Base-by-base conservation (phyloP, 2,797 vertebrate species). In the Hemibagrus guttatus region DNA sequence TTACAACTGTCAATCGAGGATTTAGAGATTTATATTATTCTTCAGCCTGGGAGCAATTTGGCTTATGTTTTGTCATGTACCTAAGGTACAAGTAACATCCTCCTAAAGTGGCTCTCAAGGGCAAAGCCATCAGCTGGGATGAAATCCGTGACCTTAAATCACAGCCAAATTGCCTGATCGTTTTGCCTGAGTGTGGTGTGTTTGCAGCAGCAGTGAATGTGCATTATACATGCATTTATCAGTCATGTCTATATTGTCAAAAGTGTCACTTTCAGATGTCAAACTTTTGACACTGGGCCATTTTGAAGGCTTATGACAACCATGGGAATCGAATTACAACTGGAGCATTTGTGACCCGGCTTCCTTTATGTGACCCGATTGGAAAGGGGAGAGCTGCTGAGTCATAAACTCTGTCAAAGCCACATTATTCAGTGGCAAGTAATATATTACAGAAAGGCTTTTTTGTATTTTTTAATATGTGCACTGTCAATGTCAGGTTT, bases 381-480 rank as follows among this genome's bases (percentile, higher is more conserved):
- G 86, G n/a, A 83, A 81, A 80, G 8, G 54, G 52, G 64, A 85
- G 83, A 87, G 58, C 12, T 71, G 72, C 76, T 52, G 46, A 86
- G 59, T 76, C 61, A 76, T 71, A 63, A 84, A 84, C 78, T 85
- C 71, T 61, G 58, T 88, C 76, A 85, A 68, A 85, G 58, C 68
- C 52, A 64, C 81, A 90, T 88, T 88, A 89, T 89, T 88, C 83
- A 87, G 80, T 49, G 68, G 52, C 42, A 84, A 88, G 78, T 87
- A 89, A 89, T 89, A 87, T 87, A 87, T 89, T 88, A 86, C 46
- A 82, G 80, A 87, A 88, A 89, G 69, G 42, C 21, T 64, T 84
- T 88, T 64, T 56, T 1, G 28, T n/a, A n/a, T 35, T 87, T 87
- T 85, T 87, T 56, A 90, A 87, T 76, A 88, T 35, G 28, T 31